Evolutionary conservation across 2,113 vertebrate species (phyloP).

Genomic region (Nasalis larvatus): DNA sequence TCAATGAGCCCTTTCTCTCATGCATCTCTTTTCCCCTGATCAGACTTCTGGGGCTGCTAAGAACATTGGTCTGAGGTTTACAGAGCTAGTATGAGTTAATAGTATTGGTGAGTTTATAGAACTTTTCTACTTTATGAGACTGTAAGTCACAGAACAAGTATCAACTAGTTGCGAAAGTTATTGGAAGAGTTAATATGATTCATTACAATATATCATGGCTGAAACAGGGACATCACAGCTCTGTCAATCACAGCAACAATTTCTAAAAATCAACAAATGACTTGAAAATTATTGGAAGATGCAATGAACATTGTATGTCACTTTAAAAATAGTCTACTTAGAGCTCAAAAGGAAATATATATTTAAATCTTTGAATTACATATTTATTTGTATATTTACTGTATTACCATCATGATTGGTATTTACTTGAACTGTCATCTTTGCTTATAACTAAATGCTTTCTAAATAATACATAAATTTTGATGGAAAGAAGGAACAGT

Average conservation of each 20-base stretch:
- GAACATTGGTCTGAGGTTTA: neutral
- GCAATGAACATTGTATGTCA: neutral
- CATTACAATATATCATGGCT: neutral
- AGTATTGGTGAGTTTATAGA: neutral
- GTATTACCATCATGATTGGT: neutral
- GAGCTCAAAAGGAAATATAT: neutral
- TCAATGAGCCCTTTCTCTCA: neutral
- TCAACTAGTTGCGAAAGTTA: neutral
- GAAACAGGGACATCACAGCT: neutral
- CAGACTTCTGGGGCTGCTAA: neutral
- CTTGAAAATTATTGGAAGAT: neutral
- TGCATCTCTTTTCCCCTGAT: neutral
- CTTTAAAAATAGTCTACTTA: constrained; percentile 17
- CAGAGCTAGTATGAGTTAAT: neutral
- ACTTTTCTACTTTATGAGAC: neutral
- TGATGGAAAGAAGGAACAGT: neutral
- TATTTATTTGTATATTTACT: neutral
- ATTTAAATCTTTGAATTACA: neutral
- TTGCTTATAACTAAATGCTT: neutral
- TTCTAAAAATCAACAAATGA: constrained; percentile 12
- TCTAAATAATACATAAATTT: neutral
- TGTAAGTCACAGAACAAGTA: neutral
- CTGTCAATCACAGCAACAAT: neutral
- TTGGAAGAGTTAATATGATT: neutral
- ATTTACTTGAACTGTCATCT: neutral